A percentile compares a stretch with the other conserved stretches of the same genome.
These are phyloP conservation scores for Oreochromis grahami DNA, from an alignment of 2,797 vertebrate species.

Conservation along the genomic window DNA sequence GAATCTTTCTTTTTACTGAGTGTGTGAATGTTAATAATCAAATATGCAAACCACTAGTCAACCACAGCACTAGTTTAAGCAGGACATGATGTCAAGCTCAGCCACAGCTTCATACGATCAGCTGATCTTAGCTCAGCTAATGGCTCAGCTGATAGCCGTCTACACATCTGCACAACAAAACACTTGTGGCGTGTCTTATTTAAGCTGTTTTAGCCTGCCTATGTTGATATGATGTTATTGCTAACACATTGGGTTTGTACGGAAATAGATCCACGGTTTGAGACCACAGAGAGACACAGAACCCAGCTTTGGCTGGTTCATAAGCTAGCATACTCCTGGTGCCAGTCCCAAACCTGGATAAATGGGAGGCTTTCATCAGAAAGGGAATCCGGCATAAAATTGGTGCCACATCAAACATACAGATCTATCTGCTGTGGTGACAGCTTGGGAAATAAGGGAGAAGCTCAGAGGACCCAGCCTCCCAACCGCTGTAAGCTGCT, in stretches of 20 bases:
- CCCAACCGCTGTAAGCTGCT: not conserved
- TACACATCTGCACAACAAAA: not conserved
- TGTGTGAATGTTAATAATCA: not conserved
- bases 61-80: not conserved
- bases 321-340: not conserved
- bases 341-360: not conserved
- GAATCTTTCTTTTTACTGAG: not conserved
- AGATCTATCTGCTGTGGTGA: not conserved
- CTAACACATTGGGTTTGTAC: not conserved
- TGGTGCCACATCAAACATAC: not conserved
- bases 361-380: not conserved
- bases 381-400: not conserved
- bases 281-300: not conserved
- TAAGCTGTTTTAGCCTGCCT: not conserved
- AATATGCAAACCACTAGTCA: not conserved
- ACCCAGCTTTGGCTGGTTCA: not conserved
- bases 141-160: not conserved
- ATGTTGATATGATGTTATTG: not conserved
- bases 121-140: not conserved
- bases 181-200: not conserved
- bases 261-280: fast-evolving
- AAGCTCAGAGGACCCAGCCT: not conserved
- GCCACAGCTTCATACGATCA: not conserved
- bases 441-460: not conserved
- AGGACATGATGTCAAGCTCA: not conserved